These are phyloP conservation scores for Avahi laniger DNA, from an alignment of 2,797 vertebrate genomes.

Conservation along the genomic window DNA sequence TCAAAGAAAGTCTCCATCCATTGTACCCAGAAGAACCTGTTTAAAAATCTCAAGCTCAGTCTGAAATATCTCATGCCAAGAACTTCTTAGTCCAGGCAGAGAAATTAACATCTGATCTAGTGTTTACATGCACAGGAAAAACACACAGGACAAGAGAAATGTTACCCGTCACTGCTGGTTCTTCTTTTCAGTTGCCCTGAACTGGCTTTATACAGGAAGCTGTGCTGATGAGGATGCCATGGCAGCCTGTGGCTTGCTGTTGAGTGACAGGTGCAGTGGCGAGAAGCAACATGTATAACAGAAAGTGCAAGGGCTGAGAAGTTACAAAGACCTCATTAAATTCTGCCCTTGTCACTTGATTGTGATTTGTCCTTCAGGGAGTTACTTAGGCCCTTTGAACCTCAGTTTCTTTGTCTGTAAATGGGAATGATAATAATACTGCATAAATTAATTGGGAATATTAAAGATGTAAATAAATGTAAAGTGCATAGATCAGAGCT, in stretches of 20 bases:
- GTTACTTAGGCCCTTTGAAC: background rate
- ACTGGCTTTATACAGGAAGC: background rate
- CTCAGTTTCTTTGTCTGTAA: background rate
- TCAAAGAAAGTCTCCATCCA: background rate
- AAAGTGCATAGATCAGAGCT: background rate
- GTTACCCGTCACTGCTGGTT: background rate
- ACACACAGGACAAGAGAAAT: background rate
- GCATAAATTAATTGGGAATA: background rate
- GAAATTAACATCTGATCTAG: background rate
- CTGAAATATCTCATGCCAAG: background rate
- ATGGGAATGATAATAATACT: background rate
- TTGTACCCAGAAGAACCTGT: background rate
- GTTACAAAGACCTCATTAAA: background rate
- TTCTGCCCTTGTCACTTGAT: background rate
- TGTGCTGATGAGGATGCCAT: background rate
- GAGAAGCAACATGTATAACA: background rate
- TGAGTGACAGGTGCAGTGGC: background rate
- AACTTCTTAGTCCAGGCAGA: background rate
- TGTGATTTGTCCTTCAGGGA: background rate
- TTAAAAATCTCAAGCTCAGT: background rate
- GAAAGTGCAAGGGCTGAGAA: background rate
- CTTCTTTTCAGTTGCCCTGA: background rate
- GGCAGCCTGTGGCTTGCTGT: accelerated
- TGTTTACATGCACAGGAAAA: background rate
- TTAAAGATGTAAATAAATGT: background rate